phyloP scores from a whole-genome alignment of 2,797 vertebrate species.

The Enteromius fasciolatus region DNA sequence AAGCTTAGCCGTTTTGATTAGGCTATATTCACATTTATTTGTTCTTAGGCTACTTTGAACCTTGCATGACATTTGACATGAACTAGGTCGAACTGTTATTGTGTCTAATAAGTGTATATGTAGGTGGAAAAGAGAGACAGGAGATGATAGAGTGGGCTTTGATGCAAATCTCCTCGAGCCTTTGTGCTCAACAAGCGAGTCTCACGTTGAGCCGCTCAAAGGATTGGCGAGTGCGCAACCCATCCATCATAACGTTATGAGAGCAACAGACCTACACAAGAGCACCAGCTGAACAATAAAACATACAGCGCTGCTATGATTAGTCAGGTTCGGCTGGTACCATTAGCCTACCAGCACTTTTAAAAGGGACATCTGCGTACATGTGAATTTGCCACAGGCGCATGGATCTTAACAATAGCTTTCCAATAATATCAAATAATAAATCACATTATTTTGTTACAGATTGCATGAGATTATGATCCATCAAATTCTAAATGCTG shows the following conservation, averaged over 20 bases:
- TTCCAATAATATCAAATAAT: slow-evolving; percentile 26
- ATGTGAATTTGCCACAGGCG: slow-evolving; percentile 40
- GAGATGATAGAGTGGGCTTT: slow-evolving; percentile 75
- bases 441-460: slow-evolving; percentile 31
- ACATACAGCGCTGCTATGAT: slow-evolving; percentile 20
- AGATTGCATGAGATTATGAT: not conserved
- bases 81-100: slow-evolving; percentile 21
- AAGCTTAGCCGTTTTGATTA: not conserved
- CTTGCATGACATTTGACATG: slow-evolving; percentile 31
- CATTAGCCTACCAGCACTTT: not conserved
- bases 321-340: slow-evolving; percentile 24
- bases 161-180: slow-evolving; percentile 55
- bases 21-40: slow-evolving; percentile 12
- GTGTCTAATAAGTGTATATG: slow-evolving; percentile 28
- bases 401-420: slow-evolving; percentile 39
- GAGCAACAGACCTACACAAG: slow-evolving; percentile 17
- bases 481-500: slow-evolving; percentile 12
- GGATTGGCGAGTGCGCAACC: slow-evolving; percentile 25
- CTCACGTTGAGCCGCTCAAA: slow-evolving; percentile 52
- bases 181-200: slow-evolving; percentile 41
- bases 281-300: slow-evolving; percentile 38
- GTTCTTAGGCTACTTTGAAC: not conserved
- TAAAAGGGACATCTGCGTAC: slow-evolving; percentile 52
- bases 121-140: slow-evolving; percentile 22
- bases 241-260: slow-evolving; percentile 56